Base-by-base conservation (phyloP, 2,888 invertebrate species). In the Drosophila suboccidentalis region DNA sequence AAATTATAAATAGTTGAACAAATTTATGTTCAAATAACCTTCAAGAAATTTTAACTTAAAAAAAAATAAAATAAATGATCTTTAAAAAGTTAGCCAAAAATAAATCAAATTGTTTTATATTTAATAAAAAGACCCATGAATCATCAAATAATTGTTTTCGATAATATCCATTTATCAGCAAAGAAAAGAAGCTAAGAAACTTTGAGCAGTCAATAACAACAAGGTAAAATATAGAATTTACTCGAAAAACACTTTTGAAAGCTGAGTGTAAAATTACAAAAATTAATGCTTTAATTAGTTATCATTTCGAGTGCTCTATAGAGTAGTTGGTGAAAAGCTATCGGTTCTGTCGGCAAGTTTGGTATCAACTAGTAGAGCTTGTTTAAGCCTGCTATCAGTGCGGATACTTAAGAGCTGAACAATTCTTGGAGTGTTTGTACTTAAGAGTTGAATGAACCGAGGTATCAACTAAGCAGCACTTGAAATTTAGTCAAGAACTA, bases 371-470 rank as follows among this genome's bases (percentile, higher is more conserved):
- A 58, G 38, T 57, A 19, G 36, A 60, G 36, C 49, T 43, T 55
- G 46, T 36, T 59, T 50, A 15, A 41, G 36, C 11, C 10, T 36
- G 34, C 66, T 71, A 78, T 75, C 73, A 51, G 55, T 38, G 8
- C 13, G 38, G 13, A 44, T 59, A 38, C 43, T 46, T 55, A 29
- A 55, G 49, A 50, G 51, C 26, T 51, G 36, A 41, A 22, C 26
- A 49, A 41, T 11, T 8, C 22, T 55, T 46, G 3, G 34, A 72
- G 75, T 58, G 53, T 50, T 44, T 19, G 5, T 62, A 75, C 75
- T 79, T 36, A 32, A 75, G 32, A 59, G 76, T 75, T 75, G 58
- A 80, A 71, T 75, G 79, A 71, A 38, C 75, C 64, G 29, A 17
- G 15, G 22, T 26, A 59, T 51, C 65, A 75, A 75, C 64, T 62